These are phyloP conservation scores for Hyposmocoma kahamanoa DNA, from an alignment of 1,140 invertebrate species.

Conservation along the genomic window DNA sequence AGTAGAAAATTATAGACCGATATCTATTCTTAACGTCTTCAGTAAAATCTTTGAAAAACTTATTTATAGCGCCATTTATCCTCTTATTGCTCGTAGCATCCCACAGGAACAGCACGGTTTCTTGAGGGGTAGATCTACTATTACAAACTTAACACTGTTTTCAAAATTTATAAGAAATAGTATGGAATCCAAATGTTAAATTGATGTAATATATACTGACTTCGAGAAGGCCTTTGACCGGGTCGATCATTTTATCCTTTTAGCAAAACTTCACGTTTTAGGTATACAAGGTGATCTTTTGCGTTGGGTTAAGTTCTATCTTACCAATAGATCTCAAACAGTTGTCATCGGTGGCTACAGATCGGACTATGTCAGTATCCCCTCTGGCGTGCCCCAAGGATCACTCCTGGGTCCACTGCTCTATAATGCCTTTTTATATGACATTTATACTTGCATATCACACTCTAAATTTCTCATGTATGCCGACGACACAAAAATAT, in stretches of 20 bases:
- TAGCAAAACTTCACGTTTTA: background rate
- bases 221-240: too few relatives aligned
- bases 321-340: too few relatives aligned
- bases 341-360: too few relatives aligned
- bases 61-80: background rate
- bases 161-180: background rate
- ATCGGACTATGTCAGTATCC: too few relatives aligned
- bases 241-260: background rate
- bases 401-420: too few relatives aligned
- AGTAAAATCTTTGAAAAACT: constrained; percentile 5
- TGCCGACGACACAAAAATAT: too few relatives aligned
- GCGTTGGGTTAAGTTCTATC: too few relatives aligned
- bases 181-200: background rate
- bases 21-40: constrained; percentile 3
- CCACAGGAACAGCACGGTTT: constrained; percentile 2
- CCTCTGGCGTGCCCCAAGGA: too few relatives aligned
- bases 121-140: background rate
- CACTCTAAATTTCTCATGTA: too few relatives aligned
- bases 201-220: background rate
- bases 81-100: background rate
- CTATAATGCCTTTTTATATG: too few relatives aligned
- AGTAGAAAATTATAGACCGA: constrained; percentile 1
- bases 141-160: background rate
- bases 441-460: too few relatives aligned
- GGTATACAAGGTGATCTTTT: background rate